These are phyloP conservation scores for Clivina fossor DNA, from an alignment of 2,888 invertebrate species.

Conservation along the genomic window DNA sequence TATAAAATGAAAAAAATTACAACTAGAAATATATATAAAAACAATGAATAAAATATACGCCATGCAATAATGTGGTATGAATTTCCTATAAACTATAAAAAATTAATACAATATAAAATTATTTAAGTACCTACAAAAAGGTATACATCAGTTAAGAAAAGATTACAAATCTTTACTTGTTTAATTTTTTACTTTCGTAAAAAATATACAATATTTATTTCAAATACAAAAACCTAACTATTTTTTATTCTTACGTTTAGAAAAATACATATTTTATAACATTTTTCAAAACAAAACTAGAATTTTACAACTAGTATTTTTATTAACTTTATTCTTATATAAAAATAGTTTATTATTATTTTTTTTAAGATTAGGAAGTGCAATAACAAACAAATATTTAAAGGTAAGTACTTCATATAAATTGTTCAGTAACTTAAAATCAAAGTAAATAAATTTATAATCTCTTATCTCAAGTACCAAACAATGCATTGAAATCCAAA, in stretches of 20 bases:
- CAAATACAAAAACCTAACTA: conserved; percentile 32
- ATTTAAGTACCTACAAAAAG: conserved; percentile 44
- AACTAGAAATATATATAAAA: too few relatives aligned
- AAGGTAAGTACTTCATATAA: too few relatives aligned
- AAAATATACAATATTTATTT: conserved; percentile 35
- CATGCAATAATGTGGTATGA: too few relatives aligned
- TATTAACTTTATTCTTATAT: conserved; percentile 14
- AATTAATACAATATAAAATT: conserved; percentile 10
- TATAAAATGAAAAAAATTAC: too few relatives aligned
- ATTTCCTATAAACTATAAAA: not conserved
- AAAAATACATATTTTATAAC: conserved; percentile 27
- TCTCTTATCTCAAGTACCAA: too few relatives aligned
- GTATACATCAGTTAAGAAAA: conserved; percentile 43
- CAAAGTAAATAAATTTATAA: too few relatives aligned
- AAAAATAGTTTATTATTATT: conserved; percentile 23
- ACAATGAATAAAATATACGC: conserved; percentile 21
- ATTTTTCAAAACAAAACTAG: too few relatives aligned
- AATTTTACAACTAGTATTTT: conserved; percentile 7
- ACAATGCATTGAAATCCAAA: too few relatives aligned
- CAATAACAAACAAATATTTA: too few relatives aligned
- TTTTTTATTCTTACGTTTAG: conserved; percentile 25
- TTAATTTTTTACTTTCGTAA: conserved; percentile 35
- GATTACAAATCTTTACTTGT: conserved; percentile 31
- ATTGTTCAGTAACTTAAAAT: too few relatives aligned
- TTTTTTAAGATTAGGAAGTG: conserved; percentile 22